Conservation (phyloP, 2,888 invertebrate species). For the Auanema freiburgensis region DNA sequence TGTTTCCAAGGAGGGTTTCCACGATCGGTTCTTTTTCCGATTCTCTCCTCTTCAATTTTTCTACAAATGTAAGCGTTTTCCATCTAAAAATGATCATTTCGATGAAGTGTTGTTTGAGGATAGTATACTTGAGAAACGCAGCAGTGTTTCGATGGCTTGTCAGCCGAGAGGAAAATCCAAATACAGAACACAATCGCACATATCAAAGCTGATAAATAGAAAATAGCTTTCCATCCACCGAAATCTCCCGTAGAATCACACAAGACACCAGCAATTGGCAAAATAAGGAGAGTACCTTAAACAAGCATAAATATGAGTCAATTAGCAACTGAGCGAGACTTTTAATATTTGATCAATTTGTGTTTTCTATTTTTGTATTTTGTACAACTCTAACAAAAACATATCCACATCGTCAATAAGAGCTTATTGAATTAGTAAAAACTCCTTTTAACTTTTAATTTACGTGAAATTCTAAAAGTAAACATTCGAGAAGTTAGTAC, state of each 20-base stretch:
- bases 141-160: constrained; percentile 61
- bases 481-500: neutral
- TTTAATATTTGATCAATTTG: too few species aligned
- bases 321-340: neutral
- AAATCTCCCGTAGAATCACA: constrained; percentile 43
- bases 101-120: neutral
- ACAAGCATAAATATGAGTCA: neutral
- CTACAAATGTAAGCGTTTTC: constrained; percentile 53
- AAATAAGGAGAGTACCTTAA: constrained; percentile 56
- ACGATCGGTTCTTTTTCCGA: constrained; percentile 55
- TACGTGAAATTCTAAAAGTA: neutral
- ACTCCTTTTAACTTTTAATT: too few species aligned
- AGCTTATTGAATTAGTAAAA: too few species aligned
- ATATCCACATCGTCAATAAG: too few species aligned
- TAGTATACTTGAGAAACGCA: constrained; percentile 46
- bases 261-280: constrained; percentile 55
- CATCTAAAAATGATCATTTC: neutral
- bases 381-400: too few species aligned
- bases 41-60: constrained; percentile 57
- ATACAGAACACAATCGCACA: constrained; percentile 50
- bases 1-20: constrained; percentile 53
- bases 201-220: constrained; percentile 56
- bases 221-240: constrained; percentile 58
- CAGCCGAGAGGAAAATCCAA: constrained; percentile 59
- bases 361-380: too few species aligned